Base-by-base conservation (phyloP, 1,140 invertebrate species). In the Solen grandis region DNA sequence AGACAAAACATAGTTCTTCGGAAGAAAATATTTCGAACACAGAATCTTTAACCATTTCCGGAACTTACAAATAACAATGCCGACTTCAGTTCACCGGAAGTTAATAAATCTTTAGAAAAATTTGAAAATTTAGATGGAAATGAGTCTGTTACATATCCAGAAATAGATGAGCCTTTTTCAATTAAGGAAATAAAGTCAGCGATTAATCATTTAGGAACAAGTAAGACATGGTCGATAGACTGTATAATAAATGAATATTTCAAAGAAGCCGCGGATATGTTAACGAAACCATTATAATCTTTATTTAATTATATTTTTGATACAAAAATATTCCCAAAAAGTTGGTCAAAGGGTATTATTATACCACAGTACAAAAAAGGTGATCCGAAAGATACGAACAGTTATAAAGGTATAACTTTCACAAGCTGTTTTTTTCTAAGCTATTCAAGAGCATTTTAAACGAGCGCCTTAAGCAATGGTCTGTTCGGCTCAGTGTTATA, bases 351-450 rank as follows among this genome's bases (percentile, higher is more conserved):
- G 19, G 65, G 65, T 29, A 31, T 69, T n/a, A 62, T 62, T 62
- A 50, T 69, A 69, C 65, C 65, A 38, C 19, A 29, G 27, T 50
- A 22, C 31, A 52, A 69, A 69, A 46, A 52, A 14, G 65, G 65
- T 29, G 36, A 69, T 66, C 22, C 35, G 13, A 41, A n/a, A 29
- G 16, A 13, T 27, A 25, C 25, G 27, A 55, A n/a, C n/a, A n/a
- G n/a, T n/a, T n/a, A 74, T 38, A 74, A 38, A 62, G 70, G 57
- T 27, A 74, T 74, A 16, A 62, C 70, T 4, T 62, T 74, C 14
- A 74, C 62, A 62, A 62, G 55, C n/a, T 38, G 35, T 14, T n/a
- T n/a, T 62, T 38, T 59, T 35, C 55, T 36, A 74, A 74, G 46
- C 38, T 74, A 33, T 60, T 60, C 27, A 27, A 54, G 13, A 22